These are phyloP conservation scores for Protonemura montana DNA, from an alignment of 2,888 invertebrate genomes.

Conservation along the genomic window DNA sequence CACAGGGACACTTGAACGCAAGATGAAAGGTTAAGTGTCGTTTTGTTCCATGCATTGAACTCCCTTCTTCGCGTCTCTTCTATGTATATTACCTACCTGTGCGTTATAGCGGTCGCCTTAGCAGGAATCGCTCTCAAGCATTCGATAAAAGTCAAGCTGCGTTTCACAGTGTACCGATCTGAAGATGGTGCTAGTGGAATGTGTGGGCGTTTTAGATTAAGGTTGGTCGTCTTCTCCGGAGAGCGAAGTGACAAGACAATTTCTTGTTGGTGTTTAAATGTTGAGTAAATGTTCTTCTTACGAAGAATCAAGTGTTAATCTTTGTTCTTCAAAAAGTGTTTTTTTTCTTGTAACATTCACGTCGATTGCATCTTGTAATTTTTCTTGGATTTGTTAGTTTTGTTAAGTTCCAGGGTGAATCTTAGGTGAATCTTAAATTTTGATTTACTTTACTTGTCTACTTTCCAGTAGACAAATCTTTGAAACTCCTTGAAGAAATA, in stretches of 20 bases:
- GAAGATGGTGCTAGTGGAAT: neutral
- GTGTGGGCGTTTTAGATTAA: neutral
- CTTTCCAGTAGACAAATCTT: neutral
- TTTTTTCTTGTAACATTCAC: neutral
- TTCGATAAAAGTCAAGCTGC: constrained; percentile 7
- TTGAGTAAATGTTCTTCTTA: neutral
- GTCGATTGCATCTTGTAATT: no score
- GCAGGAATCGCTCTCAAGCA: neutral
- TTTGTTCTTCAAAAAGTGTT: neutral
- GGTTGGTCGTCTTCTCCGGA: neutral
- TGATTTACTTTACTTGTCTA: neutral
- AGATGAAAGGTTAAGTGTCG: constrained; percentile 7
- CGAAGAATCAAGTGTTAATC: neutral
- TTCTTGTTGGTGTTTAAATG: neutral
- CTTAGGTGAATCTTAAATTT: neutral
- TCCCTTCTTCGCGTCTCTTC: neutral
- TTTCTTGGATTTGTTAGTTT: neutral
- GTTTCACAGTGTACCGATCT: neutral
- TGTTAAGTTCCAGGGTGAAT: neutral
- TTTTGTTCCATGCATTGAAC: neutral
- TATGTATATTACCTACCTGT: neutral
- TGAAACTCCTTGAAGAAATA: neutral
- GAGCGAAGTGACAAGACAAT: neutral
- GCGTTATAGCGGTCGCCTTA: no score
- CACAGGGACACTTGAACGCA: neutral